Evolutionary conservation across 2,797 vertebrate species (phyloP).

Genomic region (Heterohyrax brucei): DNA sequence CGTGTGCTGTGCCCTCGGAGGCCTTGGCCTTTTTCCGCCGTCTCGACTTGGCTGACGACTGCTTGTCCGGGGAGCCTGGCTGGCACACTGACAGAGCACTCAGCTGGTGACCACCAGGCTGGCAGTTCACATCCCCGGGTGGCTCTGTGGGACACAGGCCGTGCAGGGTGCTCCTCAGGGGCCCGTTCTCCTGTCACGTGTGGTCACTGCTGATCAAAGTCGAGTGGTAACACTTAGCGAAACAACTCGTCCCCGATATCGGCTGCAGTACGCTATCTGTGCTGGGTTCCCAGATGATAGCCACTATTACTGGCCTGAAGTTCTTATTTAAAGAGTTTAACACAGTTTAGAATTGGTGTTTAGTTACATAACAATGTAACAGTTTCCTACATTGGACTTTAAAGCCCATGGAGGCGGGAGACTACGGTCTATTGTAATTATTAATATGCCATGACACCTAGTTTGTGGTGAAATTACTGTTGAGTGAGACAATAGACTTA

Average conservation of each 20-base stretch:
- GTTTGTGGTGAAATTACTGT: constrained; percentile 20
- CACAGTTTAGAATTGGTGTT: not conserved
- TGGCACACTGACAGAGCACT: no score
- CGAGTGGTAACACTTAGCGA: no score
- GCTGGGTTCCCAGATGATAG: no score
- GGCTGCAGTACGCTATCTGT: not conserved
- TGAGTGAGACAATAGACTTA: not conserved
- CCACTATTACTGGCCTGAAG: not conserved
- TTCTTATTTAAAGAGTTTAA: not conserved
- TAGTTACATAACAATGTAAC: no score
- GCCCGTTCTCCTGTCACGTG: no score
- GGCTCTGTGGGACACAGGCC: no score
- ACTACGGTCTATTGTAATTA: not conserved
- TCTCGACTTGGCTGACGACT: not conserved
- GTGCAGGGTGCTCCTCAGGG: no score
- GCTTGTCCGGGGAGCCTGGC: not conserved
- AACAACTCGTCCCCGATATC: not conserved
- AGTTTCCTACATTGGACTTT: not conserved
- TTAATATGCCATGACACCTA: not conserved
- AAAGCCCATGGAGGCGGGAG: not conserved
- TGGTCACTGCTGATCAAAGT: no score
- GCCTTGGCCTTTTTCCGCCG: not conserved
- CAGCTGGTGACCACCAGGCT: no score
- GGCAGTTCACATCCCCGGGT: no score
- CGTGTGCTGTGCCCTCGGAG: not conserved